Evolutionary conservation across 1,140 invertebrate genomes (phyloP).

Genomic region (Psilanteris sp.): DNA sequence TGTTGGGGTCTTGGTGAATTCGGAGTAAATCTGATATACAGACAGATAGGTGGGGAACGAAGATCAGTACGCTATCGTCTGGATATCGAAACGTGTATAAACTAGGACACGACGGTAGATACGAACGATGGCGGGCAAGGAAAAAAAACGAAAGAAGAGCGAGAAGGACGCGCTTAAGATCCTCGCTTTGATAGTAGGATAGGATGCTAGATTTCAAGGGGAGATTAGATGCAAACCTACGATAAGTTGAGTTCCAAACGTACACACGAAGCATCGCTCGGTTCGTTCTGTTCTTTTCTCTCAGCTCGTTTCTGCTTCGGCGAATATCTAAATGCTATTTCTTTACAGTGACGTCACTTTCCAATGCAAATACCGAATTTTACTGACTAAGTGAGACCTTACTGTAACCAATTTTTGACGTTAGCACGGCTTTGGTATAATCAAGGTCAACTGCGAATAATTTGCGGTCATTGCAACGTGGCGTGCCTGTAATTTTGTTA

Average conservation of each 20-base stretch:
- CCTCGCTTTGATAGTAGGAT: conserved; percentile 46
- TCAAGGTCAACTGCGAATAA: too few species aligned
- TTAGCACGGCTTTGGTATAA: too few species aligned
- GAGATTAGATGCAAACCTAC: conserved; percentile 50
- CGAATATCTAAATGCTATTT: too few species aligned
- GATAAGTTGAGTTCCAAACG: conserved; percentile 54
- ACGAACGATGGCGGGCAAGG: conserved; percentile 47
- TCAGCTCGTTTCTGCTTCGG: too few species aligned
- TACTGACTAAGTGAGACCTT: too few species aligned
- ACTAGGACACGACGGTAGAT: conserved; percentile 58
- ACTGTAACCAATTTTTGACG: too few species aligned
- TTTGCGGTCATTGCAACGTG: too few species aligned
- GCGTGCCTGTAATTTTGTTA: too few species aligned
- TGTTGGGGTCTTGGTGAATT: conserved; percentile 46
- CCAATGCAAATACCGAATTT: too few species aligned
- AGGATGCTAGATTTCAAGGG: conserved; percentile 58
- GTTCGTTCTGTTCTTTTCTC: too few species aligned
- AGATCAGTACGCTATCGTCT: conserved; percentile 55
- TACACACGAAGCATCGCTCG: too few species aligned
- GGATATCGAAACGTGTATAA: conserved; percentile 60
- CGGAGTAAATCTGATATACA: conserved; percentile 58
- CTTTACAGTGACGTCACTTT: too few species aligned
- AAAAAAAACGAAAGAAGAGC: conserved; percentile 35
- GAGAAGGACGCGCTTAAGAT: conserved; percentile 17
- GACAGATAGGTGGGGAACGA: conserved; percentile 42